Conservation (phyloP, 2,888 invertebrate genomes). For the Tinea trinotella region DNA sequence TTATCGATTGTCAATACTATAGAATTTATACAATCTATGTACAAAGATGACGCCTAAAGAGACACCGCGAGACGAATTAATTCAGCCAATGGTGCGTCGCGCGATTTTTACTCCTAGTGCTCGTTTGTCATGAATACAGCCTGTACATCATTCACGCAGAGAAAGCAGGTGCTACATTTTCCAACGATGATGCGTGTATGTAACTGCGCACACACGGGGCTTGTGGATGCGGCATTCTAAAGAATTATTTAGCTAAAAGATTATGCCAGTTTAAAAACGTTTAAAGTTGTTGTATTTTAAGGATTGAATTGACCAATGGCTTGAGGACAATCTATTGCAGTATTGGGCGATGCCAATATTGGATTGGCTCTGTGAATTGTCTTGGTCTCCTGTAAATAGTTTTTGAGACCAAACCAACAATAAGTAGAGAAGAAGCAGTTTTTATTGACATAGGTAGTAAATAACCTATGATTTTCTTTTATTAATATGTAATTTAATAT, state of each 20-base stretch:
- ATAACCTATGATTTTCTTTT: no score
- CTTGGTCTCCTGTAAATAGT: no score
- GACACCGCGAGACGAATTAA: slow-evolving; percentile 69
- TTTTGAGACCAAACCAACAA: no score
- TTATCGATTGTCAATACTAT: background rate
- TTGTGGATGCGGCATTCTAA: slow-evolving; percentile 30
- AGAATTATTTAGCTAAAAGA: no score
- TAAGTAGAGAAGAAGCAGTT: no score
- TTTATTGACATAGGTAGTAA: no score
- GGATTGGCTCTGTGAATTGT: no score
- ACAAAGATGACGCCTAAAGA: slow-evolving; percentile 48
- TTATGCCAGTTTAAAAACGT: background rate
- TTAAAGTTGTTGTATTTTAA: no score
- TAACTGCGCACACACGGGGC: background rate
- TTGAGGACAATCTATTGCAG: no score
- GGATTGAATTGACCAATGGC: no score
- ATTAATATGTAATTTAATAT: no score
- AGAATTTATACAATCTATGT: background rate
- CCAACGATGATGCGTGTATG: slow-evolving; percentile 17
- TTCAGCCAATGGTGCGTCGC: slow-evolving; percentile 50
- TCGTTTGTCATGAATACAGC: slow-evolving; percentile 66
- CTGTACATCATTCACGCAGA: slow-evolving; percentile 48
- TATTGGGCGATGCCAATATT: no score
- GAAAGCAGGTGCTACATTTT: slow-evolving; percentile 34
- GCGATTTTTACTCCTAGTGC: slow-evolving; percentile 64